A percentile compares a stretch with the other conserved stretches of the same genome.
phyloP scores from a whole-genome alignment of 2,113 vertebrate genomes.

The Campylorhamphus procurvoides region DNA sequence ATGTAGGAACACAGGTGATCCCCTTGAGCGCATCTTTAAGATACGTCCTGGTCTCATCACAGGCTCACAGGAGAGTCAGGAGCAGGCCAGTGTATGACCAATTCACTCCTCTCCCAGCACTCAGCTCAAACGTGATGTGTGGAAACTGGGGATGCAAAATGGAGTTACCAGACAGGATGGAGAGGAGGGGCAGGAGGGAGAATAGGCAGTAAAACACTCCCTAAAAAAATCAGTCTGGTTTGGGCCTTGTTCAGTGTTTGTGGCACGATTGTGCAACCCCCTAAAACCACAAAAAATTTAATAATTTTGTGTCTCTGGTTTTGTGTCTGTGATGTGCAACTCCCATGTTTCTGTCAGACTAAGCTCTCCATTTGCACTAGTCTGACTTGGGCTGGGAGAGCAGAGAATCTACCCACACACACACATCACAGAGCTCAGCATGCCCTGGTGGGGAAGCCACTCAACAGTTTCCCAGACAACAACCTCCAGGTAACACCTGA shows the following conservation, averaged over 20 bases:
- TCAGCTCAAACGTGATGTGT: background rate
- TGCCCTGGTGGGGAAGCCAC: background rate
- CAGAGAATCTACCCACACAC: background rate
- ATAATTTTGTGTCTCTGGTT: background rate
- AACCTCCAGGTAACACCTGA: background rate
- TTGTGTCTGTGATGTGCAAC: background rate
- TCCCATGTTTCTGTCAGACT: background rate
- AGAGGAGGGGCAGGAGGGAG: background rate
- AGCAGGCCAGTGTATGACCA: background rate
- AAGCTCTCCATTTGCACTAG: background rate
- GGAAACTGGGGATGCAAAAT: background rate
- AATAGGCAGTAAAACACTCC: background rate
- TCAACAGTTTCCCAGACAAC: background rate
- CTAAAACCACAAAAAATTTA: background rate
- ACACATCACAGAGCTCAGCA: accelerated
- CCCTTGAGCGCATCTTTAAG: background rate
- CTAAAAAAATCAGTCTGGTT: background rate
- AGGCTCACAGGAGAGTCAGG: background rate
- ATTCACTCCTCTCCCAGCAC: background rate
- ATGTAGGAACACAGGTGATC: background rate
- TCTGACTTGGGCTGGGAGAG: background rate
- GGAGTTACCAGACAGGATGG: background rate
- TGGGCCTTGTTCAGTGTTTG: background rate
- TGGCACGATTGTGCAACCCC: background rate
- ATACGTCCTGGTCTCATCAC: background rate